A percentile compares a stretch with the other conserved stretches of the same genome.
Conservation (phyloP, 1,140 invertebrate genomes). For the Triops longicaudatus region DNA sequence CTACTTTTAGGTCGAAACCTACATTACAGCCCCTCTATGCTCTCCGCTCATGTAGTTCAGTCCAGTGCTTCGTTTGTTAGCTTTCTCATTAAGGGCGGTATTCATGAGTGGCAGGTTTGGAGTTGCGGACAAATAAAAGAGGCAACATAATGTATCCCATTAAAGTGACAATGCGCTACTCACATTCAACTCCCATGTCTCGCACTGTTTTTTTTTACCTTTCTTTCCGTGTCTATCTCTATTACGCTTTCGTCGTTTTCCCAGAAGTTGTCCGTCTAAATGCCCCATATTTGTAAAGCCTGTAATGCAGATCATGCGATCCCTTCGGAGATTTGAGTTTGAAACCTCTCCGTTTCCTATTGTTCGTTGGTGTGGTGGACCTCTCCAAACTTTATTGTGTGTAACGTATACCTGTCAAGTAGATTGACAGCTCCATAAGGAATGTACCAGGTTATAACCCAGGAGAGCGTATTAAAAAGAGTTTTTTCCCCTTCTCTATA, state of each 20-base stretch:
- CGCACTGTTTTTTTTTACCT: not conserved
- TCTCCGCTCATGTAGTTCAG: not conserved
- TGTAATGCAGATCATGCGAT: not conserved
- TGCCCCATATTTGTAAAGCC: not conserved
- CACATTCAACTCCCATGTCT: not conserved
- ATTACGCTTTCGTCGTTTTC: not conserved
- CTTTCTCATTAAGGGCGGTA: not conserved
- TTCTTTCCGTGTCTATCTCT: not conserved
- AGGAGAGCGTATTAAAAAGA: not conserved
- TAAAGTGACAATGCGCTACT: constrained; percentile 7
- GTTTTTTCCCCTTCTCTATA: not conserved
- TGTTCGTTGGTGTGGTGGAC: constrained; percentile 1
- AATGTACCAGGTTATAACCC: not conserved
- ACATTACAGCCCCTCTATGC: not conserved
- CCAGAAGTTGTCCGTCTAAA: not conserved
- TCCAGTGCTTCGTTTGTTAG: not conserved
- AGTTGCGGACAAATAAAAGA: constrained; percentile 4
- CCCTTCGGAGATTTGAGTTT: not conserved
- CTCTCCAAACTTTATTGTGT: not conserved
- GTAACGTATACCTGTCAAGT: not conserved
- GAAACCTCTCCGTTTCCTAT: constrained; percentile 11
- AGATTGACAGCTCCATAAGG: constrained; percentile 7
- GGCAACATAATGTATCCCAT: constrained; percentile 6
- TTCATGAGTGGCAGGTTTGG: constrained; percentile 1
- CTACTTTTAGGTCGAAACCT: not conserved